phyloP scores from a whole-genome alignment of 1,140 invertebrate genomes.

The Euwallacea similis region DNA sequence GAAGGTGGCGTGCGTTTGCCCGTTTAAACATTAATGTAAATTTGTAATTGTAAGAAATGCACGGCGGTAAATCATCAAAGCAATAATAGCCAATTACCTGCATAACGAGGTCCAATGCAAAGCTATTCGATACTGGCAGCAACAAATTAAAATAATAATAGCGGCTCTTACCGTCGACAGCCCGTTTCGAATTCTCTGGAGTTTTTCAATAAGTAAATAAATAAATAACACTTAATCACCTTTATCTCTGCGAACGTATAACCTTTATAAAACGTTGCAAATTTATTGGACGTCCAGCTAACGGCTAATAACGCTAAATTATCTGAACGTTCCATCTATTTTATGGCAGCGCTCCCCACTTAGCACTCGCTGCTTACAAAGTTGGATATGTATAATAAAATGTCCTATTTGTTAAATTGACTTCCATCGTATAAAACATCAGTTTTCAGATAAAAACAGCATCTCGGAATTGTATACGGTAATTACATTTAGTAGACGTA shows the following conservation, averaged over 20 bases:
- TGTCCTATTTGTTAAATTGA: conserved; percentile 31
- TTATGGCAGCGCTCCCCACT: conserved; percentile 30
- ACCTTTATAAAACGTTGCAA: conserved; percentile 27
- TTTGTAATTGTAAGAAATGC: neutral
- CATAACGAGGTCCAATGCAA: conserved; percentile 13
- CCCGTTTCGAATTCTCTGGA: conserved; percentile 15
- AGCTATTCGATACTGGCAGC: conserved; percentile 6
- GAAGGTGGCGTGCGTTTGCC: too few species aligned
- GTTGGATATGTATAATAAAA: conserved; percentile 27
- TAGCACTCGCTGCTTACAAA: conserved; percentile 20
- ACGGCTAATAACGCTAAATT: conserved; percentile 33
- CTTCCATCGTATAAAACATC: conserved; percentile 12
- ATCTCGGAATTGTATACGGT: conserved; percentile 9
- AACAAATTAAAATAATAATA: conserved; percentile 35
- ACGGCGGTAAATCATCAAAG: conserved; percentile 16
- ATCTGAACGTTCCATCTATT: conserved; percentile 32
- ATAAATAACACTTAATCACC: conserved; percentile 35
- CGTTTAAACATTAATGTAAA: neutral
- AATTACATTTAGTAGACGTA: conserved; percentile 10
- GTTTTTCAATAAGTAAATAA: conserved; percentile 36
- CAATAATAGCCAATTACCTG: conserved; percentile 11
- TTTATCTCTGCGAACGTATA: conserved; percentile 26
- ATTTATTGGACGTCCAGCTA: conserved; percentile 32
- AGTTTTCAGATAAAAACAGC: conserved; percentile 14
- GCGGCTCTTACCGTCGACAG: conserved; percentile 10